Conservation (phyloP, 1,140 invertebrate genomes). For the Calycopis cecrops region DNA sequence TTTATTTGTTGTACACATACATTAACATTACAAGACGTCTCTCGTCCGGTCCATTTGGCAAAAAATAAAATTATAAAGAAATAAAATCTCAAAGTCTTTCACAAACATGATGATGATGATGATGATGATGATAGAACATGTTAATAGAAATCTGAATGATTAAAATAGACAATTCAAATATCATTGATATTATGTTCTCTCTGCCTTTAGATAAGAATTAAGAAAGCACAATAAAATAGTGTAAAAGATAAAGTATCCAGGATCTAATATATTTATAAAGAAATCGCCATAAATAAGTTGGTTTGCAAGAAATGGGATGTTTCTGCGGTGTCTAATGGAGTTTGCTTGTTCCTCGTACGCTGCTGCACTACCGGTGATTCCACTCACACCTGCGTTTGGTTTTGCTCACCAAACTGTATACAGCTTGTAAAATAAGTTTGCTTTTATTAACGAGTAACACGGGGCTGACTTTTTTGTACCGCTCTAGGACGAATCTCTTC, state of each 20-base stretch:
- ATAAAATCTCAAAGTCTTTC: no score
- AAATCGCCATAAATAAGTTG: background rate
- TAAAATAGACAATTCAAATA: no score
- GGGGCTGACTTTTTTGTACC: no score
- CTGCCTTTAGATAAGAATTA: background rate
- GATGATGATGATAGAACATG: no score
- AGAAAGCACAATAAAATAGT: background rate
- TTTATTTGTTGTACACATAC: no score
- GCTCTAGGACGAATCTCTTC: no score
- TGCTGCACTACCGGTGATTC: slow-evolving; percentile 5
- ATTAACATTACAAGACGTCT: no score
- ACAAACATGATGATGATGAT: no score
- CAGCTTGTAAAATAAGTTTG: slow-evolving; percentile 16
- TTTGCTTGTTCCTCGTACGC: slow-evolving; percentile 11
- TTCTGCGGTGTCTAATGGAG: slow-evolving; percentile 17
- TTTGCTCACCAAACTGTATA: slow-evolving; percentile 19
- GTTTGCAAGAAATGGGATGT: slow-evolving; percentile 10
- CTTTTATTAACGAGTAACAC: slow-evolving; percentile 4
- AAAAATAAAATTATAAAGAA: no score
- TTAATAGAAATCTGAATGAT: no score
- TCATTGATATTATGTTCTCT: no score
- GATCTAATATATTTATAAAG: background rate
- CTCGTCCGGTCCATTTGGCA: no score
- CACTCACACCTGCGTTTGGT: slow-evolving; percentile 25
- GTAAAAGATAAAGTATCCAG: background rate